Evolutionary conservation across 2,888 invertebrate genomes (phyloP).

Genomic region (Linhomoeus sp.): DNA sequence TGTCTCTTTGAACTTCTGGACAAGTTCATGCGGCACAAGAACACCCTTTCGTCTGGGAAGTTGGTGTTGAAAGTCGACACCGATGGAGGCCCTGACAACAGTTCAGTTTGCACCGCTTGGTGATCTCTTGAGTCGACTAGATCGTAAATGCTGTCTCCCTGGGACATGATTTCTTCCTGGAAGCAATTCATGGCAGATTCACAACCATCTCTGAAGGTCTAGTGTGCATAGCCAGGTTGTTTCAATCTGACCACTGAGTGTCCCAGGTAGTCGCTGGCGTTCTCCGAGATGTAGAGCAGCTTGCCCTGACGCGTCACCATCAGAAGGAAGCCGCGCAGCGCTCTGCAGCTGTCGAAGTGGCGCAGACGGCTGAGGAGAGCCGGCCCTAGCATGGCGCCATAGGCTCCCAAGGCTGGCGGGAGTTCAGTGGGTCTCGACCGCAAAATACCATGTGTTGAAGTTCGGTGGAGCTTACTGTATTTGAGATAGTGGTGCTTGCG

Average conservation of each 20-base stretch:
- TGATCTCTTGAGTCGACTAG: slow-evolving; percentile 97
- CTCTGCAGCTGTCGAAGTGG: slow-evolving; percentile 33
- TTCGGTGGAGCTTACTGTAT: no score
- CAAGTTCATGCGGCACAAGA: slow-evolving; percentile 93
- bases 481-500: slow-evolving; percentile 95
- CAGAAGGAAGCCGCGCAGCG: slow-evolving; percentile 88
- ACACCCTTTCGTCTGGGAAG: slow-evolving; percentile 46
- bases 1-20: slow-evolving; percentile 72
- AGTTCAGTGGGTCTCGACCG: no score
- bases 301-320: slow-evolving; percentile 97
- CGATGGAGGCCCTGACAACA: slow-evolving; percentile 32
- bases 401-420: no score
- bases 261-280: slow-evolving; percentile 93
- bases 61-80: not conserved
- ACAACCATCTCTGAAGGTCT: no score
- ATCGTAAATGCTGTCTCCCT: slow-evolving; percentile 95
- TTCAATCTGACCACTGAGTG: slow-evolving; percentile 65
- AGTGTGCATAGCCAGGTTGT: no score
- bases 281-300: slow-evolving; percentile 91
- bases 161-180: slow-evolving; percentile 91
- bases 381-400: no score
- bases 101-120: slow-evolving; percentile 73
- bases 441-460: no score
- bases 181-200: no score
- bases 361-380: no score